Percentiles rank a stretch among this genome's conserved stretches.
Conservation (phyloP, 2,797 vertebrate species). For the Lutjanus argentimaculatus region DNA sequence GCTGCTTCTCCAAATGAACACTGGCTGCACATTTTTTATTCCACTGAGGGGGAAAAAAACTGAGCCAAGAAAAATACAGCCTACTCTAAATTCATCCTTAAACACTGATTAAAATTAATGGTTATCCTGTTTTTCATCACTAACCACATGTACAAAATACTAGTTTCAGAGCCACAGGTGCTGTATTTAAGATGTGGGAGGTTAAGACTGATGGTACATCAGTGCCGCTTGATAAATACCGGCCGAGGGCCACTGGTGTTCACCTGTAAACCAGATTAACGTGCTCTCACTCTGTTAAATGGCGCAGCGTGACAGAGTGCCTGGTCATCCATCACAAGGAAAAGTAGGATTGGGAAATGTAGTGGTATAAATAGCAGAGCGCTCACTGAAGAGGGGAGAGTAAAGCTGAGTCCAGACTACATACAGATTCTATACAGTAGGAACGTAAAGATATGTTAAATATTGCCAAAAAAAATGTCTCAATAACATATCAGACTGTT, state of each 20-base stretch:
- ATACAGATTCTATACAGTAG: too few species aligned
- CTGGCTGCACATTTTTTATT: background rate
- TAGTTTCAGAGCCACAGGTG: background rate
- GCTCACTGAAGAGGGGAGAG: background rate
- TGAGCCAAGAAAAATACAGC: background rate
- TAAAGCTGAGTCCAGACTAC: too few species aligned
- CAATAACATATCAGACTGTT: too few species aligned
- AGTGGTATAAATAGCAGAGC: background rate
- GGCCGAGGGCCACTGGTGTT: background rate
- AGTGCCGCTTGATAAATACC: conserved; percentile 1
- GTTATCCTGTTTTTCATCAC: background rate
- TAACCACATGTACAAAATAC: background rate
- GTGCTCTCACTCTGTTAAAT: background rate
- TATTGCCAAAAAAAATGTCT: too few species aligned
- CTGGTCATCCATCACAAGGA: background rate
- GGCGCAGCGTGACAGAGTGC: background rate
- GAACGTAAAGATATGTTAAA: too few species aligned
- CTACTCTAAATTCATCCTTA: background rate
- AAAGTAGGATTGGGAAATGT: background rate
- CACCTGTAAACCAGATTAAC: background rate
- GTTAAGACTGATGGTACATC: background rate
- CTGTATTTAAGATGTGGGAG: background rate
- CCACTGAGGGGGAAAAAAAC: background rate
- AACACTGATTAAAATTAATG: background rate
- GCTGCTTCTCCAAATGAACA: background rate